These are phyloP conservation scores for Dromococcyx pavoninus DNA, from an alignment of 2,797 vertebrate genomes.

Conservation along the genomic window DNA sequence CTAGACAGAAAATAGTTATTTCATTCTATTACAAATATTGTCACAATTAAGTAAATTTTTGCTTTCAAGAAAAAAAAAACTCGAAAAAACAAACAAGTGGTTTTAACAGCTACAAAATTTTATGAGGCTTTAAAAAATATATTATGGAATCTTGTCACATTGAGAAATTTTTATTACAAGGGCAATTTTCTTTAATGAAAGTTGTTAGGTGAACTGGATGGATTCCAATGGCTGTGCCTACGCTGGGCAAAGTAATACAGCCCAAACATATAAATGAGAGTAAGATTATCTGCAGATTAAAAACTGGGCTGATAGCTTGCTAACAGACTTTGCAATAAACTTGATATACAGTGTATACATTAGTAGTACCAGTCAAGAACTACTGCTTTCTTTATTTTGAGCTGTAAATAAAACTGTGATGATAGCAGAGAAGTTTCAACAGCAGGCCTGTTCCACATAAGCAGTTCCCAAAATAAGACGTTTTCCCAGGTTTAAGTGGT, in stretches of 20 bases:
- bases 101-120: conserved; percentile 38
- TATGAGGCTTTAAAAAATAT: conserved; percentile 51
- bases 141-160: conserved; percentile 49
- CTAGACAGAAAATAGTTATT: background rate
- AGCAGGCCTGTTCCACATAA: background rate
- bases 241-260: background rate
- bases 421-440: background rate
- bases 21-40: background rate
- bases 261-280: conserved; percentile 30
- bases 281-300: conserved; percentile 55
- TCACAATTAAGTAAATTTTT: background rate
- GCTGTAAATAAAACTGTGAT: conserved; percentile 36
- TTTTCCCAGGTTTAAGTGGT: background rate
- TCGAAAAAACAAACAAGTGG: conserved; percentile 3
- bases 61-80: conserved; percentile 20
- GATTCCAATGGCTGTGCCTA: conserved; percentile 30
- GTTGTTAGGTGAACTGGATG: conserved; percentile 58
- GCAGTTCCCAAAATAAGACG: background rate
- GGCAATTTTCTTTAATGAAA: conserved; percentile 62
- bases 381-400: background rate
- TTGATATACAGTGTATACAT: background rate
- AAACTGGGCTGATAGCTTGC: conserved; percentile 16
- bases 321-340: conserved; percentile 36
- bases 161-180: conserved; percentile 63
- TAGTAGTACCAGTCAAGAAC: conserved; percentile 7